Evolutionary conservation across 64 coral and sea anemone genomes (phyloP), one percentile per base, ranked within the genome.

Genomic region (Exaiptasia diaphana): DNA sequence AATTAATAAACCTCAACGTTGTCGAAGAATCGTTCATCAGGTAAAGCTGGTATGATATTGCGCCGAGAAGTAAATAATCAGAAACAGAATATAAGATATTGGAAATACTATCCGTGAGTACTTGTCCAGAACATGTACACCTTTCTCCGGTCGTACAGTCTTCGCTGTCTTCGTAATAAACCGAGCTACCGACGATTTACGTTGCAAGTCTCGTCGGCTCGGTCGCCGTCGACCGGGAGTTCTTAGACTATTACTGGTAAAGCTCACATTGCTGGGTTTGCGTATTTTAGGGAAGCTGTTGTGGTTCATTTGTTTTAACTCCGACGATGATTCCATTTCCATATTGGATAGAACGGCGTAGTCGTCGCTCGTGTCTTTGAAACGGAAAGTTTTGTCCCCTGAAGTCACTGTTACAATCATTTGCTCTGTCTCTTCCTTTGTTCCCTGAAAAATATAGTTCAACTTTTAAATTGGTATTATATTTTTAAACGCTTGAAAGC

Each of bases 131-230:
- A 45, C 44, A 68, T 34, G 75, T 67, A 31, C 75, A 25, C 35
- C 75, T 45, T 78, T 87, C 74, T 13, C 84, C 46, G 8, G 74
- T 15, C 64, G 74, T 31, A 55, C 74, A 67, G 42, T 45, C 69
- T 73, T 73, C 36, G 69, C 69, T 45, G 59, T 87, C 45, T 78
- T 87, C 37, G 58, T 87, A 56, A 87, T 87, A n/a, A 87, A 67
- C 46, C 75, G 57, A 78, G 75, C 75, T 50, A 87, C 71, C 1
- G 84, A 87, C 0, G 84, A 75, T 13, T 75, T 53, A 28, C 84
- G 67, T 5, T 78, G 71, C 14, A 87, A 43, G 7, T 87, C 75
- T 17, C 65, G 70, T 9, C 74, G 23, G 43, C 34, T 30, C 73
- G 74, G 84, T 57, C 43, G 28, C 32, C 72, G 30, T 50, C 45